phyloP scores from a whole-genome alignment of 2,888 invertebrate species.

The Diadegma fenestrale region DNA sequence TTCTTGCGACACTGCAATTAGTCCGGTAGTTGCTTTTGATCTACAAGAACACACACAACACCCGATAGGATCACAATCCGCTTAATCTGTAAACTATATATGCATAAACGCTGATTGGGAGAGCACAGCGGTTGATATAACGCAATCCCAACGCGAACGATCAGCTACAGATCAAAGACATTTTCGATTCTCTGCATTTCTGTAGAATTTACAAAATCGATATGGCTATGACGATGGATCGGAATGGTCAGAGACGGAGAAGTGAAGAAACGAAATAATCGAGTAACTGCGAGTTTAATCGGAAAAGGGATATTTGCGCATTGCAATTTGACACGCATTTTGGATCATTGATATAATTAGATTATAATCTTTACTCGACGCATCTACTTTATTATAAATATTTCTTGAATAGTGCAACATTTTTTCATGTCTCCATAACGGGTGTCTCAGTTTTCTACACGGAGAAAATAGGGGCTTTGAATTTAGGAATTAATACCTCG shows the following conservation, averaged over 20 bases:
- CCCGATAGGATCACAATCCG: constrained; percentile 57
- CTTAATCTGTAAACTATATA: constrained; percentile 42
- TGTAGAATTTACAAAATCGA: not conserved
- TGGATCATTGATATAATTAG: not conserved
- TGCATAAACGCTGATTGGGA: constrained; percentile 3
- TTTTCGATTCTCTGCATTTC: constrained; percentile 46
- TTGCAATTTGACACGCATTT: not conserved
- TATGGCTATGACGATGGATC: not conserved
- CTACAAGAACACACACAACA: constrained; percentile 7
- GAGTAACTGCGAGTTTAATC: not conserved
- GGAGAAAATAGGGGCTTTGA: no score
- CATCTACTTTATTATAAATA: not conserved
- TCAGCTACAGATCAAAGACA: constrained; percentile 64
- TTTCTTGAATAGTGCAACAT: not conserved
- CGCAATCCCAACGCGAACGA: constrained; percentile 50
- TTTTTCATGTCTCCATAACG: not conserved
- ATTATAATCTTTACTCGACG: not conserved
- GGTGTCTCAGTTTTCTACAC: no score
- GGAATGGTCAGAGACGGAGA: not conserved
- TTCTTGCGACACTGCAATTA: no score
- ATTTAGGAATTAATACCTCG: no score
- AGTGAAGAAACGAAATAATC: constrained; percentile 9
- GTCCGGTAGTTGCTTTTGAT: not conserved
- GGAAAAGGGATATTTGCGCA: not conserved
- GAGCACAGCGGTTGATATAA: constrained; percentile 30